Evolutionary conservation across 2,888 invertebrate genomes (phyloP).

Genomic region (Dicyrtomina minuta): DNA sequence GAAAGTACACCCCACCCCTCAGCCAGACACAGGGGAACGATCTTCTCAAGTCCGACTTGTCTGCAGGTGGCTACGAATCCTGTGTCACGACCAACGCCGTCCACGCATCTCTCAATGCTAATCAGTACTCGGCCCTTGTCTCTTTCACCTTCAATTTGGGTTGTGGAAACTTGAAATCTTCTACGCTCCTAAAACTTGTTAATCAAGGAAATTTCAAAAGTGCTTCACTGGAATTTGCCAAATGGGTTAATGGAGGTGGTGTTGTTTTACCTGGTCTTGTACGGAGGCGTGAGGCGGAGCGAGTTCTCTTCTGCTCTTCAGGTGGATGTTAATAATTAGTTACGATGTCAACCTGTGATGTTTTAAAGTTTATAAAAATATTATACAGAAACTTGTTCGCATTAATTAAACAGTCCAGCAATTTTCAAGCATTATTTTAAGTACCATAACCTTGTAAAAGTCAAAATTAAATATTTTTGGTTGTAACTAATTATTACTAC

Average conservation of each 20-base stretch:
- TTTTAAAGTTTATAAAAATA: too few species aligned
- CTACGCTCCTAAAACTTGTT: conserved; percentile 39
- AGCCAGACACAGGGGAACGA: conserved; percentile 37
- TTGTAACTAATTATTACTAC: too few species aligned
- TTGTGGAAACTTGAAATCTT: conserved; percentile 45
- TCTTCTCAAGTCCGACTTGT: conserved; percentile 45
- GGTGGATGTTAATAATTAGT: too few species aligned
- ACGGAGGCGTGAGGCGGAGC: conserved; percentile 43
- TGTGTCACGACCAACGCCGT: conserved; percentile 40
- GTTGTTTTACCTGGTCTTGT: conserved; percentile 36
- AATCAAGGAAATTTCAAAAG: conserved; percentile 44
- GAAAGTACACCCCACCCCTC: conserved; percentile 45
- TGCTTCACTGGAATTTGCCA: conserved; percentile 44
- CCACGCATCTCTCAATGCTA: conserved; percentile 32
- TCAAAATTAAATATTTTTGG: too few species aligned
- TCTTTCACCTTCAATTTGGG: conserved; percentile 51
- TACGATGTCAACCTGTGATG: too few species aligned
- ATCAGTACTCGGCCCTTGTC: conserved; percentile 43
- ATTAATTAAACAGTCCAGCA: too few species aligned
- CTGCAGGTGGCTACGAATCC: conserved; percentile 43
- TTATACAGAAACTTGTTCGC: too few species aligned
- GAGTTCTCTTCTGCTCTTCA: conserved; percentile 43
- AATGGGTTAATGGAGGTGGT: conserved; percentile 44
- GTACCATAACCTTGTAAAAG: too few species aligned
- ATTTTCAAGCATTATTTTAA: too few species aligned